Evolutionary conservation across 1,140 invertebrate genomes (phyloP), one percentile per base, ranked within the genome.

Genomic region (Ooceraea biroi): DNA sequence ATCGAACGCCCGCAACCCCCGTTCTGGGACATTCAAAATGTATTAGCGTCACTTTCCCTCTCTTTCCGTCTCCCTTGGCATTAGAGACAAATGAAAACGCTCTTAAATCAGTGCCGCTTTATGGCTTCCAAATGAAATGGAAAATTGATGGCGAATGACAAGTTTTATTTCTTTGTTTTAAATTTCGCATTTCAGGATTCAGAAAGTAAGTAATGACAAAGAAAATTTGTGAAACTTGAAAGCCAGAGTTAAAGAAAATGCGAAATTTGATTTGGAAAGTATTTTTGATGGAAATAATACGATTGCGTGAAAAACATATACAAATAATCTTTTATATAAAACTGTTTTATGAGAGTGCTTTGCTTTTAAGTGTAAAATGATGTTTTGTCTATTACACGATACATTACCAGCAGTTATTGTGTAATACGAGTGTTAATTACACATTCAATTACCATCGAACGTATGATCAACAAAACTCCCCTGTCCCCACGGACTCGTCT

Each of bases 51-150:
- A 48, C 19, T 68, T 3, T 50, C 10, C n/a, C 25, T 69, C 14
- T 68, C 19, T 14, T 3, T 30, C 44, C 4, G 30, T 19, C 25
- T 63, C 30, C 22, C 19, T 25, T 36, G 8, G 30, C 30, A 7
- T 41, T 63, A n/a, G n/a, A 63, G 14, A 22, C 36, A 7, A 46
- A 57, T 71, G 12, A 80, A 46, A 80, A 41, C 5, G n/a, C 44
- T 30, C 41, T 80, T 44, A 46, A 69, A 80, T 80, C 50, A 63
- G n/a, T 76, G 44, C 27, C 58, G 25, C 25, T 80, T 58, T 57
- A 14, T 44, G 12, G 12, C 11, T 69, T 52, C 17, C 22, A 44
- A 7, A 17, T 78, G 10, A 17, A 52, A n/a, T 52, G 7, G 19
- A 52, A 77, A n/a, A 19, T 10, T 17, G n/a, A 14, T 17, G 41